These are phyloP conservation scores for Lepidocolaptes lacrymiger DNA, from an alignment of 2,797 vertebrate genomes.

Conservation along the genomic window DNA sequence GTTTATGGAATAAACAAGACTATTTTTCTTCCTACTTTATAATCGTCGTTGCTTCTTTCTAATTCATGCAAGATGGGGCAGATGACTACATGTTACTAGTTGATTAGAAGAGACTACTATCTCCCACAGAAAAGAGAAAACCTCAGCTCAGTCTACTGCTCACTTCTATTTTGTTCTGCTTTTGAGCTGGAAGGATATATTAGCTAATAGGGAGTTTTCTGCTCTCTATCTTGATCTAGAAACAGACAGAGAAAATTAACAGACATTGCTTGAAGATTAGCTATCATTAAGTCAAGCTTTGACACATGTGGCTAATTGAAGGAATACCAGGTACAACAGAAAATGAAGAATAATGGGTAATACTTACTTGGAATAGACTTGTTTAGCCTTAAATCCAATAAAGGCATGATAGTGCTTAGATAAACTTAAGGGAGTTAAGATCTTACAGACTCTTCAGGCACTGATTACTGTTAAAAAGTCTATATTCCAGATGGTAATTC, in stretches of 20 bases:
- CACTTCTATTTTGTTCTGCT: neutral
- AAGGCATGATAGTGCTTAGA: neutral
- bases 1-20: neutral
- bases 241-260: conserved; percentile 41
- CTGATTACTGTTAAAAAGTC: neutral
- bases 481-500: conserved; percentile 5
- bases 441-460: neutral
- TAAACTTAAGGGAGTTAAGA: neutral
- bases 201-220: conserved; percentile 1
- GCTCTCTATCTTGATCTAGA: conserved; percentile 37
- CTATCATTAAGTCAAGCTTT: conserved; percentile 38
- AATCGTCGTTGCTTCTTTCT: neutral
- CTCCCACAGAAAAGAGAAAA: neutral
- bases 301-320: conserved; percentile 33
- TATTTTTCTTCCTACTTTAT: neutral
- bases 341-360: conserved; percentile 32
- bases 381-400: conserved; percentile 23
- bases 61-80: neutral
- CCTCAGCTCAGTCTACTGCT: neutral
- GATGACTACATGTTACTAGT: neutral
- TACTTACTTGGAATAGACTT: neutral
- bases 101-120: neutral
- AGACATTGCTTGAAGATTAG: conserved; percentile 17
- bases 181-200: neutral
- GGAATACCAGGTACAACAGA: conserved; percentile 11